Percentiles rank a stretch among this genome's conserved stretches.
Conservation (phyloP, 2,113 vertebrate genomes). For the Gallinago jamesoni region DNA sequence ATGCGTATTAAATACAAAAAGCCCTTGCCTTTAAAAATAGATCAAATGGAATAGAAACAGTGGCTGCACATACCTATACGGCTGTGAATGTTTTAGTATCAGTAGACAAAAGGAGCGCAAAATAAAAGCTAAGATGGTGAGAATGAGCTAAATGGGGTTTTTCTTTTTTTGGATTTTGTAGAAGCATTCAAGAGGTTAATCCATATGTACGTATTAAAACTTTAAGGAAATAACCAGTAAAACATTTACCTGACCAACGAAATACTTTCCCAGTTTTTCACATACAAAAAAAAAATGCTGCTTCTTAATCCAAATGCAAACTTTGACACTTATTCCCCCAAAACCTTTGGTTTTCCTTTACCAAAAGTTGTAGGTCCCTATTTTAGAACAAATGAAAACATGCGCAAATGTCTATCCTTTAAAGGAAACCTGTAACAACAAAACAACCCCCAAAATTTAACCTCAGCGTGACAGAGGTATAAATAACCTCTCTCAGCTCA, state of each 20-base stretch:
- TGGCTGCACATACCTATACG: background rate
- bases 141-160: background rate
- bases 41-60: constrained; percentile 10
- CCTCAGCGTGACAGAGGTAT: background rate
- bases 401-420: background rate
- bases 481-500: background rate
- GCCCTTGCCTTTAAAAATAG: constrained; percentile 25
- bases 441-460: background rate
- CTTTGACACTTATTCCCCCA: background rate
- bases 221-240: background rate
- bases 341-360: background rate
- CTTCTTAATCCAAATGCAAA: background rate
- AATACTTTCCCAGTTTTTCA: background rate
- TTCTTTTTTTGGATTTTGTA: background rate
- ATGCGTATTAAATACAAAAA: constrained; percentile 36
- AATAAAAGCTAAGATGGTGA: background rate
- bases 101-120: background rate
- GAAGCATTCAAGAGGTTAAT: background rate
- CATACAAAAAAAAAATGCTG: rapidly evolving
- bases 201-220: background rate
- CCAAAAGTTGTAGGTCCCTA: background rate
- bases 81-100: background rate
- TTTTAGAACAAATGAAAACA: background rate
- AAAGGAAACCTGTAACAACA: background rate
- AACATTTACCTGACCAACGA: background rate